Evolutionary conservation across 2,888 invertebrate genomes (phyloP), one percentile per base, ranked within the genome.

Genomic region (Disparrhopalites patrizii): DNA sequence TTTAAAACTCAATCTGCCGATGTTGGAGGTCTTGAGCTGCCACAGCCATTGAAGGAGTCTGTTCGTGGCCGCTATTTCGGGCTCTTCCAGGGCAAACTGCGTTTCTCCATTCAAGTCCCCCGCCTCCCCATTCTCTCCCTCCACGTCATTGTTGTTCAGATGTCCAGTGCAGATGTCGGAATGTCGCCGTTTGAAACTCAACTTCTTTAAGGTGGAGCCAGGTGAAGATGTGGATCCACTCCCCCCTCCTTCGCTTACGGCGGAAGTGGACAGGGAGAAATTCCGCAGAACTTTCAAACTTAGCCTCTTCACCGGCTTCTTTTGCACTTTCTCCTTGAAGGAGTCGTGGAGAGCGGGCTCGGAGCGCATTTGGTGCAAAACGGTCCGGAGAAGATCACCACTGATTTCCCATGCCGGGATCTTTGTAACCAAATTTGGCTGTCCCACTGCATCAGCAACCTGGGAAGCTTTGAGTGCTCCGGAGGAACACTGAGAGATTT

Each of bases 331-430:
- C 25, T 65, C 50, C 52, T 67, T 62, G 13, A 67, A 25, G 18
- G 66, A 61, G 18, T 67, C 66, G 58, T 61, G 55, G 1, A 63
- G 36, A 2, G 65, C 68, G 15, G 68, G 62, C 57, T 74, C 73
- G 0, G 70, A 62, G 27, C 74, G 43, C 70, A 74, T 72, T 71
- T 74, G 74, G 61, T 73, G 68, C 54, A 74, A 55, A 43, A 72
- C 73, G 1, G 66, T 73, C 13, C 73, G 61, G 4, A 74, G 40
- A 18, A 74, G 68, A 51, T 74, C 74, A 2, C 74, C 74, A 57
- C 70, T 71, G 3, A 74, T 73, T 68, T 74, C 74, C 74, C 74
- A 74, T 13, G 71, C 66, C 0, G 73, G 69, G 18, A 73, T 50
- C 36, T 68, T 68, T n/a, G n/a, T n/a, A n/a, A n/a, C n/a, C 43